A percentile compares a stretch with the other conserved stretches of the same genome.
Evolutionary conservation across 2,888 invertebrate genomes (phyloP).

Genomic region (Drosophila aldrichi): DNA sequence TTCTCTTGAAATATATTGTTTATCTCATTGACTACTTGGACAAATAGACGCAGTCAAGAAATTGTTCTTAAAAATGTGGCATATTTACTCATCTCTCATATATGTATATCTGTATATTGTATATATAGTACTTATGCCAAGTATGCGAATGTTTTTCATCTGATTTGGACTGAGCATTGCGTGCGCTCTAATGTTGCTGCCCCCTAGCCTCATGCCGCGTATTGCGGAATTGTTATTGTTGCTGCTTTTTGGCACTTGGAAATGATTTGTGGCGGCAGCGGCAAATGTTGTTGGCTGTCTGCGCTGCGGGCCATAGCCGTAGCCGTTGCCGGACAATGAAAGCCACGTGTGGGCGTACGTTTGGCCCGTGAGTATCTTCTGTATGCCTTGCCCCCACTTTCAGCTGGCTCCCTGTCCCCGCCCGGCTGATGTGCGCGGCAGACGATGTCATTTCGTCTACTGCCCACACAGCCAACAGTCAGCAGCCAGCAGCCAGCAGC

Average conservation of each 20-base stretch:
- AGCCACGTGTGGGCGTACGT: conserved; percentile 51
- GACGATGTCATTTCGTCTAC: conserved; percentile 63
- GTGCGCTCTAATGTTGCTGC: conserved; percentile 64
- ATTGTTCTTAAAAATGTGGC: conserved; percentile 17
- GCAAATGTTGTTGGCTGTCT: conserved; percentile 66
- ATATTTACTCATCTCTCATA: conserved; percentile 29
- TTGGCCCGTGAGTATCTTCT: conserved; percentile 23
- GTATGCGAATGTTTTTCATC: conserved; percentile 34
- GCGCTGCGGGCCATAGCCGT: conserved; percentile 39
- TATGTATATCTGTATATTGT: neutral
- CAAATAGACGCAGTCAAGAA: conserved; percentile 32
- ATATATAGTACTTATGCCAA: conserved; percentile 9
- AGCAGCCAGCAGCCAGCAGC: conserved; percentile 4
- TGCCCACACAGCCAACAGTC: conserved; percentile 65
- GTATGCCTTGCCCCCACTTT: conserved; percentile 1
- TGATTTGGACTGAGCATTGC: conserved; percentile 44
- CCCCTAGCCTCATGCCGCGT: conserved; percentile 10
- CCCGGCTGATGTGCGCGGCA: conserved; percentile 30
- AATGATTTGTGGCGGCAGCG: conserved; percentile 73
- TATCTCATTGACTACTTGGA: conserved; percentile 19
- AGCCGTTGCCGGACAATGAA: conserved; percentile 51
- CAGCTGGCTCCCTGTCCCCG: neutral
- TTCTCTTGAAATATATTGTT: neutral
- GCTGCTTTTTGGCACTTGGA: conserved; percentile 68
- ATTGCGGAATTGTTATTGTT: conserved; percentile 26